Evolutionary conservation across 2,888 invertebrate genomes (phyloP), one percentile per base, ranked within the genome.

Genomic region (Epinotia brunnichana): DNA sequence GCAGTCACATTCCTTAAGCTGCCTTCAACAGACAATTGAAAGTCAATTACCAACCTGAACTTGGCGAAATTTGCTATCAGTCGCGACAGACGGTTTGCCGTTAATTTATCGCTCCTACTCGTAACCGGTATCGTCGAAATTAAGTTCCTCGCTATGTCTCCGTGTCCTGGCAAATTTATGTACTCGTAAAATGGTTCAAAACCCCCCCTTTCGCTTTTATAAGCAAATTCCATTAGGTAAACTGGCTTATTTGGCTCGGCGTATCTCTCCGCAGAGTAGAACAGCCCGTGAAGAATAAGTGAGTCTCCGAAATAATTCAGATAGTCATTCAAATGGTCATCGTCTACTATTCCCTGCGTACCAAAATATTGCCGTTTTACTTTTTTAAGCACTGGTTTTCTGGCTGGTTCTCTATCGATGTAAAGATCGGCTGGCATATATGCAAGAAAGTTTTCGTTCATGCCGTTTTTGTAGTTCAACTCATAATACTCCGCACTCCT

Each of bases 381-480:
- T 41, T 66, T 66, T 2, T 41, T 41, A 2, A 24, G 2, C n/a
- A 56, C 41, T 48, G 48, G 59, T 35, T 60, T 48, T n/a, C n/a
- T 48, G 2, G 29, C 19, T 17, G 51, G 68, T 35, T 56, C 66
- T 41, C 21, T 77, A 39, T 82, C 78, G 19, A 83, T 81, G 11
- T 72, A 63, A 51, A 85, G 81, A 76, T 85, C 83, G 19, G 75
- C 80, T 59, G 83, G 82, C 70, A 85, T 56, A 72, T 82, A 86
- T 5, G 82, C 79, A 41, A 74, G 41, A 64, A 85, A 84, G 24
- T 80, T 80, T 0, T 57, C 39, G 29, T 81, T 76, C 83, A 85
- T 83, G 62, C 77, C 78, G 3, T 78, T 73, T 76, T 76, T 81
- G 59, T 80, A 83, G 68, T 82, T 77, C 0, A 76, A 35, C 21